phyloP scores from a whole-genome alignment of 2,113 vertebrate species.

The Ptychochromis oligacanthus region DNA sequence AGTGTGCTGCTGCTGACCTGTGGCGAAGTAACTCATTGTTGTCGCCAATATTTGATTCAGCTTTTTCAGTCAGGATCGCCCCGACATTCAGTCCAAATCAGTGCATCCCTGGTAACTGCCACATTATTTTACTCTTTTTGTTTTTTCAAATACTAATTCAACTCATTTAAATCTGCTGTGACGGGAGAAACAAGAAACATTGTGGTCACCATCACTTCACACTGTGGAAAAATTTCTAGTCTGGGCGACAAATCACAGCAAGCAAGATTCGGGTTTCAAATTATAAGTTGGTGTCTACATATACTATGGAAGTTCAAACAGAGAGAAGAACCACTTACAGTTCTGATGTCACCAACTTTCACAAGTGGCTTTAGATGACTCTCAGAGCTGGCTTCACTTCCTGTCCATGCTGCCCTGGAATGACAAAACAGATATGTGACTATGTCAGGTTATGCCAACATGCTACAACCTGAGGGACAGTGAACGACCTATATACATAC shows the following conservation, averaged over 20 bases:
- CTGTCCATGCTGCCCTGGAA: slow-evolving; percentile 48
- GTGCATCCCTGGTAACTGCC: neutral
- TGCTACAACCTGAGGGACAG: neutral
- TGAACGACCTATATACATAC: neutral
- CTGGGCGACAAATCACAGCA: neutral
- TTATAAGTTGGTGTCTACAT: neutral
- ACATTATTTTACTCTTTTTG: neutral
- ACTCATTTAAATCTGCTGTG: neutral
- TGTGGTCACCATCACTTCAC: neutral
- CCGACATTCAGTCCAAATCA: neutral
- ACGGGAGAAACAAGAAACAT: neutral
- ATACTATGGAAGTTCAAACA: neutral
- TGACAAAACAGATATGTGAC: slow-evolving; percentile 1
- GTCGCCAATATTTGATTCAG: neutral
- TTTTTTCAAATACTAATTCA: neutral
- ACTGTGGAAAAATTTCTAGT: neutral
- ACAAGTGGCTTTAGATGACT: slow-evolving; percentile 14
- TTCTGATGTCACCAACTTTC: slow-evolving; percentile 36
- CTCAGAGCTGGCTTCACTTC: slow-evolving; percentile 38
- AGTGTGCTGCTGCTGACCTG: neutral
- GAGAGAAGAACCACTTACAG: slow-evolving; percentile 29
- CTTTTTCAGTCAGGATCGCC: neutral
- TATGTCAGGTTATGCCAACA: neutral
- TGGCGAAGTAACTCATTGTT: neutral
- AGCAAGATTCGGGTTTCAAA: neutral